Conservation (phyloP, 2,113 vertebrate species). For the Hylia prasina region DNA sequence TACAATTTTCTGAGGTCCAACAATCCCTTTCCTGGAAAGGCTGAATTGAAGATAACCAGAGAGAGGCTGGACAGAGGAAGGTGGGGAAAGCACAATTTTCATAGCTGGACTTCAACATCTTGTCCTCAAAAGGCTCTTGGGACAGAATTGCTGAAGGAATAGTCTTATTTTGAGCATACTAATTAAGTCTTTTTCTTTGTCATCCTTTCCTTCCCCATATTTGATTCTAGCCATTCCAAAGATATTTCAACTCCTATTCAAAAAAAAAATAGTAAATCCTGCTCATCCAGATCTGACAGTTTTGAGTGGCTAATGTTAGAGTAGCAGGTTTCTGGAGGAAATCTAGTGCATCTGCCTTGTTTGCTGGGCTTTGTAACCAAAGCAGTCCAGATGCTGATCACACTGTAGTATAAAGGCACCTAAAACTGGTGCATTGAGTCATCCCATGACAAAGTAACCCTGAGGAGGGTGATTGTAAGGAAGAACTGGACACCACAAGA, state of each 20-base stretch:
- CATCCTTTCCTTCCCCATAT: accelerated
- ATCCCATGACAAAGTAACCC: neutral
- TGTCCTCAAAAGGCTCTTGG: neutral
- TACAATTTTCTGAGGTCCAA: neutral
- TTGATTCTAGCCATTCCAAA: neutral
- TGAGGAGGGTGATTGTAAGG: neutral
- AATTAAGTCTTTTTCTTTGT: neutral
- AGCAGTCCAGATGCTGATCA: neutral
- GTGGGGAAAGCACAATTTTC: neutral
- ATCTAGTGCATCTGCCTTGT: neutral
- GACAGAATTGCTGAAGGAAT: neutral
- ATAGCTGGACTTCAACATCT: neutral
- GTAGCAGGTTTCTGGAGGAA: neutral
- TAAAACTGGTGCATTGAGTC: neutral
- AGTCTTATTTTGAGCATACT: neutral
- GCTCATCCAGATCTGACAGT: neutral
- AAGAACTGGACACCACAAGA: neutral
- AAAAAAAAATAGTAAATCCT: neutral
- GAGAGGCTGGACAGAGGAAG: neutral
- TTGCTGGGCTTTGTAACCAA: neutral
- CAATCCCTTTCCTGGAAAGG: neutral
- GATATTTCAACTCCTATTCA: neutral
- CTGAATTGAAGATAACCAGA: neutral
- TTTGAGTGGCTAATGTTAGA: neutral
- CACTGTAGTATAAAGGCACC: neutral